Base-by-base conservation (phyloP, 2,113 vertebrate species). In the Malaclemys terrapin region DNA sequence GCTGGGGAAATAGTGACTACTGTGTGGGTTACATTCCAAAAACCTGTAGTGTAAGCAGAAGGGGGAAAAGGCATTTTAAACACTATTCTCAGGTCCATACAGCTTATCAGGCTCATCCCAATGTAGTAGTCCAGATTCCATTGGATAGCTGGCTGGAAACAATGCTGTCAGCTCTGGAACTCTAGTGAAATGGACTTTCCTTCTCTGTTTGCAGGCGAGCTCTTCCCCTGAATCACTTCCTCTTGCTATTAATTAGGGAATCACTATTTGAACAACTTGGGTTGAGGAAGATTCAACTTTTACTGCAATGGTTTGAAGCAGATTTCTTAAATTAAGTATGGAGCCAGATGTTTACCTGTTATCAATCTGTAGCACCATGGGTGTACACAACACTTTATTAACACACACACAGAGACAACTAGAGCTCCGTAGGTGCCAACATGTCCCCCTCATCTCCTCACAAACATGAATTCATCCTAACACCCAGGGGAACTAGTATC, bases 1-100 rank as follows among this genome's bases (percentile, higher is more conserved):
- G 6, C 0, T 1, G 10, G 29, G 16, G 13, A 29, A 7, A 27
- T 25, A 78, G 14, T 0, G 1, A 19, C 72, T 9, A 1, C 0
- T 0, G 17, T 1, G 12, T 22, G 45, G 11, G 7, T 38, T 52
- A 45, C 0, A 3, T 20, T 76, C 54, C 47, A 47, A 57, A 2
- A 54, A 0, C n/a, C 0, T 0, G 12, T 5, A 27, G 27, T 11
- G 53, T 49, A 72, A 72, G 10, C 49, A 5, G n/a, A 42, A 25
- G 72, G 24, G 12, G 2, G 1, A 1, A 2, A 4, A 19, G 7
- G 1, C 0, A 2, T 5, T 80, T 62, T 42, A 78, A 19, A 89
- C 31, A n/a, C 13, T 31, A 9, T 80, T 42, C 8, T 82, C 19
- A 24, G n/a, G 13, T 54, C 38, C 13, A 29, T 47, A 38, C 5